A percentile compares a stretch with the other conserved stretches of the same genome.
Conservation (phyloP, 2,888 invertebrate genomes). For the Trachelus stipa region DNA sequence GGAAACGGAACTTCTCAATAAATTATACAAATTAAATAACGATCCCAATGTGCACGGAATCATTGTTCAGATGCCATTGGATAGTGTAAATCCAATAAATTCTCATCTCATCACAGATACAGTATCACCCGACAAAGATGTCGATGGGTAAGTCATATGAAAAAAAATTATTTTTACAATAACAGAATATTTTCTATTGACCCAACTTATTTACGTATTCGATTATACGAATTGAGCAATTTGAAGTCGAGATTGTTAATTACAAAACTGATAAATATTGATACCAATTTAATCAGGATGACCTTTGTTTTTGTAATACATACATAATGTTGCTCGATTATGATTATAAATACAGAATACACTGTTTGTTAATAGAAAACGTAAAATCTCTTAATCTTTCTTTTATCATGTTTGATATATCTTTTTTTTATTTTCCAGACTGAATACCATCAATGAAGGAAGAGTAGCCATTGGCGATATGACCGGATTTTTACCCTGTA, state of each 20-base stretch:
- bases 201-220: neutral
- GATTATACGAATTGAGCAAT: neutral
- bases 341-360: neutral
- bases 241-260: neutral
- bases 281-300: slow-evolving; percentile 13
- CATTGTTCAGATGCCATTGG: slow-evolving; percentile 96
- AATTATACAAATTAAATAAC: slow-evolving; percentile 81
- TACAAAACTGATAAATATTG: slow-evolving; percentile 3
- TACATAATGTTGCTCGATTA: neutral
- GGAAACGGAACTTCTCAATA: slow-evolving; percentile 80
- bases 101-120: slow-evolving; percentile 87
- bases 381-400: slow-evolving; percentile 4
- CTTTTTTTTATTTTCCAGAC: slow-evolving; percentile 65
- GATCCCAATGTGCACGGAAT: slow-evolving; percentile 92
- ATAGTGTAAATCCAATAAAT: slow-evolving; percentile 85
- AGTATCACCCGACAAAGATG: slow-evolving; percentile 91
- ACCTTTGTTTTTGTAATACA: slow-evolving; percentile 24
- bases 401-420: slow-evolving; percentile 21
- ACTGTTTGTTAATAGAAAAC: neutral
- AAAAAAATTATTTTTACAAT: slow-evolving; percentile 2
- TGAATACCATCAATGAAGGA: slow-evolving; percentile 95
- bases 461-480: slow-evolving; percentile 90
- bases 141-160: slow-evolving; percentile 82
- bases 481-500: slow-evolving; percentile 93
- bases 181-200: neutral